Evolutionary conservation across 2,113 vertebrate genomes (phyloP), one percentile per base, ranked within the genome.

Genomic region (Xenus cinereus): DNA sequence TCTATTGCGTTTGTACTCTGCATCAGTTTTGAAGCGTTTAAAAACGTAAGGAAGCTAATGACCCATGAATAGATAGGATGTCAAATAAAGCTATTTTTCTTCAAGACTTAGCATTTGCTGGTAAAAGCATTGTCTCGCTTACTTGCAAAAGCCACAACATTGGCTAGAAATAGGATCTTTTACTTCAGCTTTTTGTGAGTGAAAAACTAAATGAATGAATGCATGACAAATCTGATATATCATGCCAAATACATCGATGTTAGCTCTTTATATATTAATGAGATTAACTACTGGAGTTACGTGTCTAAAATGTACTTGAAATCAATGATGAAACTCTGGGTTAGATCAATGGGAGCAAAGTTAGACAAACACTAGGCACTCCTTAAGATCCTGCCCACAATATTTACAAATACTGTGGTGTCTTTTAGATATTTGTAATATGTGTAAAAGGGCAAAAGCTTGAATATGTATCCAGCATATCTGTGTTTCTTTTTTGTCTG

Each of bases 11-110:
- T 88, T 91, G 67, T 86, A 12, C 46, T 90, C 62, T 64, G 57
- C 78, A 63, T 89, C 30, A 63, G 35, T 87, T 97, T 88, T 94
- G 64, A 91, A 54, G 94, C 56, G 24, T 87, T 89, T 87, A 92
- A 93, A 89, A 96, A 88, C 0, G 46, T 94, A 96, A 80, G 67
- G 67, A 87, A 76, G 84, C 80, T 87, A 90, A 79, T 95, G 72
- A 96, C 82, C 90, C 84, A 73, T 63, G 45, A 56, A 68, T 76
- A 67, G 66, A 67, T 81, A 84, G n/a, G 62, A 69, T 82, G 81
- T 90, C 95, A 94, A 84, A 93, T 90, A 88, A 94, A 92, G 91
- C 57, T 87, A 82, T 89, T 87, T 92, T 85, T 91, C 94, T 93
- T 96, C 33, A 50, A 88, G 90, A 56, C 43, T 59, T 24, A 41